Percentiles rank a stretch among this genome's conserved stretches.
Evolutionary conservation across 1,140 invertebrate genomes (phyloP).

Genomic region (Drosophila mauritiana): DNA sequence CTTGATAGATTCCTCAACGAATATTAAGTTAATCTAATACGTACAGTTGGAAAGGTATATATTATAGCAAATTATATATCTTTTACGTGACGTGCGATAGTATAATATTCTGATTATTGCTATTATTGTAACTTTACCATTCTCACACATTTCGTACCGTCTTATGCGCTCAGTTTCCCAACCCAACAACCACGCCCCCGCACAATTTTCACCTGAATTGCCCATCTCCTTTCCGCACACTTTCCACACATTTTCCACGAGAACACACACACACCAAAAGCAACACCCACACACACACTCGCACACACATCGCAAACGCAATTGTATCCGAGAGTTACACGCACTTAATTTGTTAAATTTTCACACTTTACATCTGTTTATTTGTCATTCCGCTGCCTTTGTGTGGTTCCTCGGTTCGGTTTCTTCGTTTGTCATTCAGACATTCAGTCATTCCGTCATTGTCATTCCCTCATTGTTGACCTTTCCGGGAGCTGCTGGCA

Average conservation of each 20-base stretch:
- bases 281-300: background rate
- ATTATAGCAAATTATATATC: too few relatives aligned
- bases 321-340: slow-evolving; percentile 51
- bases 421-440: slow-evolving; percentile 34
- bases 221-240: slow-evolving; percentile 25
- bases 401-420: slow-evolving; percentile 34
- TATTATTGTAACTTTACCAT: slow-evolving; percentile 4
- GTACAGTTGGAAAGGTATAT: too few relatives aligned
- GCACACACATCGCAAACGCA: slow-evolving; percentile 1
- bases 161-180: slow-evolving; percentile 1
- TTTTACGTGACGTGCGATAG: too few relatives aligned
- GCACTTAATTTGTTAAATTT: slow-evolving; percentile 78
- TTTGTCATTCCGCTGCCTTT: slow-evolving; percentile 35
- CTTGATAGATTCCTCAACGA: background rate
- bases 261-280: background rate
- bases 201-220: slow-evolving; percentile 26
- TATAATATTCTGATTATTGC: too few relatives aligned
- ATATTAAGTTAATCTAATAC: too few relatives aligned
- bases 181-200: slow-evolving; percentile 21
- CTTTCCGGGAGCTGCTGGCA: slow-evolving; percentile 51
- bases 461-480: slow-evolving; percentile 56
- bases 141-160: background rate
- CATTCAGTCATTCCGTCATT: slow-evolving; percentile 21
- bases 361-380: slow-evolving; percentile 71
- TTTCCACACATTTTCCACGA: slow-evolving; percentile 1